Base-by-base conservation (phyloP, 2,888 invertebrate species). In the Melangyna quadrimaculata region DNA sequence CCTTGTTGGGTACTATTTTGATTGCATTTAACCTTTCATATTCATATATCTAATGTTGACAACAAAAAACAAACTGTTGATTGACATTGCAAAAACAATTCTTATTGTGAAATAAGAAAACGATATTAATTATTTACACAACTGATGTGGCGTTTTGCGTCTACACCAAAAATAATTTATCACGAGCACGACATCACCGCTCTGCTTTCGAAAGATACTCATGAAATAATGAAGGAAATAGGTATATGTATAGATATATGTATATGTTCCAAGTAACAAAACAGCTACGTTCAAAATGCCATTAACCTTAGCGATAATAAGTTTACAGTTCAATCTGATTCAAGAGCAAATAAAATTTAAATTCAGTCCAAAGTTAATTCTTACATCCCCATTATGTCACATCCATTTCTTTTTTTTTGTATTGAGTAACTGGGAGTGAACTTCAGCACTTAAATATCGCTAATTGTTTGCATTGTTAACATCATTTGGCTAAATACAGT, bases 271-370 rank as follows among this genome's bases (percentile, higher is more conserved):
- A n/a, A n/a, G n/a, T n/a, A 10, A 29, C 1, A 32, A n/a, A 1
- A 22, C 45, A 48, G 8, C 17, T n/a, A 10, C 24, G 37, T 35
- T 51, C 67, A 43, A 55, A 63, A 35, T 57, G 74, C 70, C 82
- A 83, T 73, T 74, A 78, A 78, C 73, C 82, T 70, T 43, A 48
- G 37, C 12, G 72, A 55, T 69, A 61, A 69, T 65, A 45, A 69
- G 53, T 78, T 63, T 43, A 59, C 22, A 40, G 17, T 40, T 71
- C 43, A 55, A 57, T 69, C 45, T 8, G 29, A 57, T 29, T 72
- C 43, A 67, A 77, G 65, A 63, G 22, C 19, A 40, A n/a, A 17
- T 27, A 27, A n/a, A n/a, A n/a, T n/a, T n/a, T n/a, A n/a, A n/a
- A n/a, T n/a, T 43, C 27, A 61, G 1, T 32, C 9, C 29, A 27